Evolutionary conservation across 1,140 invertebrate species (phyloP), one percentile per base, ranked within the genome.

Genomic region (Globodera rostochiensis): DNA sequence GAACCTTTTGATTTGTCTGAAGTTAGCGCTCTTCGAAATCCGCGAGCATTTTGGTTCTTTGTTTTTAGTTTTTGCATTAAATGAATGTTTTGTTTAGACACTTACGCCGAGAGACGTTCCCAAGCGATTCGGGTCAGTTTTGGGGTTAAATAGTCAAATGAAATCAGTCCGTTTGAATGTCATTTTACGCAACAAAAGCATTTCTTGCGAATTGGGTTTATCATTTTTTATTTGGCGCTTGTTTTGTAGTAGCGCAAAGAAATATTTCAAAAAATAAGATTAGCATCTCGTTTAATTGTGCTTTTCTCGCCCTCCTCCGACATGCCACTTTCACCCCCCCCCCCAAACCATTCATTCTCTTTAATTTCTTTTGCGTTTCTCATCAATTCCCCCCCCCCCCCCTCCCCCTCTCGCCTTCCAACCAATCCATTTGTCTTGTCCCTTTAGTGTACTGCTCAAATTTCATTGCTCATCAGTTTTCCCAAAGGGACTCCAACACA

Each of bases 11-110:
- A 95, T 97, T 90, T 92, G 93, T 1, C 92, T 97, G 57, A 93
- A 94, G 49, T 97, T 95, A 90, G 94, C 94, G 79, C 93, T 97
- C 87, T 91, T 98, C n/a, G 95, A 97, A 89, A 93, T 98, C 66
- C 94, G 96, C 85, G 96, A 98, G 90, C 96, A 97, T 91, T 92
- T 96, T 83, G 74, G 66, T 53, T 15, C n/a, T 19, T 75, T 21
- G 47, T 75, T 75, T n/a, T 4, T 7, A 6, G 1, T 57, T 75
- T 25, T 50, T 19, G 6, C 25, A 53, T 19, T 36, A 13, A 15
- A 47, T 50, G 13, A 45, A 19, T 53, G 19, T 53, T 60, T 9
- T 46, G 49, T 75, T 50, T 75, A 64, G 96, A 98, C 89, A 97
- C 95, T 0, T 97, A 95, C 88, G 93, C 95, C 82, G 95, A 97